Evolutionary conservation across 2,888 invertebrate genomes (phyloP).

Genomic region (Brachylomia viminalis): DNA sequence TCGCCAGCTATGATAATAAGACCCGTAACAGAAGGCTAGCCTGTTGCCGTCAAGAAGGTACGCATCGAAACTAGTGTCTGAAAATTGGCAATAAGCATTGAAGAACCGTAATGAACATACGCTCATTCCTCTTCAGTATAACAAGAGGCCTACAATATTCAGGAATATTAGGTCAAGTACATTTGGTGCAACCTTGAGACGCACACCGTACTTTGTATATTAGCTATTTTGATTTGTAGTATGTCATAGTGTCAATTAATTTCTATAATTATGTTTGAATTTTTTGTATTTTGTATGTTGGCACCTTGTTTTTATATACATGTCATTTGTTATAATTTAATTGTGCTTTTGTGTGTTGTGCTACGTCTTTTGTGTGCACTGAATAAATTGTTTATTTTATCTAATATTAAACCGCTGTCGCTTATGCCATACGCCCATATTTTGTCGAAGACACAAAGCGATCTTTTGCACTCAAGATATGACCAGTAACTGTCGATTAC

Average conservation of each 20-base stretch:
- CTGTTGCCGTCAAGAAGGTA: background rate
- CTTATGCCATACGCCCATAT: background rate
- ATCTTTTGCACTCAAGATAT: constrained; percentile 45
- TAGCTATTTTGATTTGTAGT: too few relatives aligned
- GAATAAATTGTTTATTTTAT: too few relatives aligned
- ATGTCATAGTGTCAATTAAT: too few relatives aligned
- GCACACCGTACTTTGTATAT: too few relatives aligned
- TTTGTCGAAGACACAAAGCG: constrained; percentile 26
- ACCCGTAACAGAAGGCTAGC: background rate
- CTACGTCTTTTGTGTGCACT: too few relatives aligned
- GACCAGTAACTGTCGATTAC: constrained; percentile 41
- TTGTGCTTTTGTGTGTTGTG: too few relatives aligned
- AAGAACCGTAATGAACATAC: background rate
- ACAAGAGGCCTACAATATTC: background rate
- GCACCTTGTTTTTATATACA: too few relatives aligned
- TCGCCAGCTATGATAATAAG: background rate
- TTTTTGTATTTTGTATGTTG: too few relatives aligned
- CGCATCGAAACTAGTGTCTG: background rate
- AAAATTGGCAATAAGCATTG: background rate
- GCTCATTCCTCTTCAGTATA: background rate
- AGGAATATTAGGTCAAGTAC: too few relatives aligned
- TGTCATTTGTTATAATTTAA: too few relatives aligned
- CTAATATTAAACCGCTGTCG: constrained; percentile 11
- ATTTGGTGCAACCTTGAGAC: too few relatives aligned
- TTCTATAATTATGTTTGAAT: too few relatives aligned